These are phyloP conservation scores for Aurelia coerulea DNA, from an alignment of 30 jellyfish, hydroid and myxozoan species.

Conservation along the genomic window DNA sequence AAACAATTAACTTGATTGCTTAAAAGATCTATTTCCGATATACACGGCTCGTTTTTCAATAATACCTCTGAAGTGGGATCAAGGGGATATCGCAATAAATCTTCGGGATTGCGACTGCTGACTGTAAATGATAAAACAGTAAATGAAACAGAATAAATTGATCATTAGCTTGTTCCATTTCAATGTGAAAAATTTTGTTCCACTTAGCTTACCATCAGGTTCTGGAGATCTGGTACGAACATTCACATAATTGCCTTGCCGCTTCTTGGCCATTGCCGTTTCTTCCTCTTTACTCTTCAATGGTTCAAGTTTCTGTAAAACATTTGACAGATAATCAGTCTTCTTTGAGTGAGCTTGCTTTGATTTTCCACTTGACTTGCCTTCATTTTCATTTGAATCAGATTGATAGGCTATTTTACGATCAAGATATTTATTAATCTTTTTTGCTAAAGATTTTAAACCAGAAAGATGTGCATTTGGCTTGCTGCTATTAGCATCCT, in stretches of 20 bases:
- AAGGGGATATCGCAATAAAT: too few relatives aligned
- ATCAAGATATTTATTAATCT: neutral
- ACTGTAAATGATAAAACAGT: too few relatives aligned
- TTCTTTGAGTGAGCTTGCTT: neutral
- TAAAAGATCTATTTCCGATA: too few relatives aligned
- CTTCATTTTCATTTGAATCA: neutral
- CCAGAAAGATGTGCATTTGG: neutral
- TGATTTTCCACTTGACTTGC: neutral
- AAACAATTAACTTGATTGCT: too few relatives aligned
- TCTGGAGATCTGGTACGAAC: slow-evolving; percentile 59
- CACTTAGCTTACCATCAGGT: slow-evolving; percentile 9
- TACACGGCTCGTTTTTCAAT: too few relatives aligned
- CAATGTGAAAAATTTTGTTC: too few relatives aligned
- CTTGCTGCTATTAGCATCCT: neutral
- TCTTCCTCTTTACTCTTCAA: neutral
- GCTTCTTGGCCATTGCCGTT: slow-evolving; percentile 8
- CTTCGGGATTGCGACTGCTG: too few relatives aligned
- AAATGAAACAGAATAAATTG: too few relatives aligned
- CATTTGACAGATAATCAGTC: neutral
- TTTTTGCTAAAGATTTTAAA: neutral
- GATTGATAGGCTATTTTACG: neutral
- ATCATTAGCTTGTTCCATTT: too few relatives aligned
- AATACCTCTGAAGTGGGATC: too few relatives aligned
- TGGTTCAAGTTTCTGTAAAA: neutral
- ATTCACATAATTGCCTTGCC: slow-evolving; percentile 2